Evolutionary conservation across 1,140 invertebrate genomes (phyloP).

Genomic region (Leptopilina clavipes): DNA sequence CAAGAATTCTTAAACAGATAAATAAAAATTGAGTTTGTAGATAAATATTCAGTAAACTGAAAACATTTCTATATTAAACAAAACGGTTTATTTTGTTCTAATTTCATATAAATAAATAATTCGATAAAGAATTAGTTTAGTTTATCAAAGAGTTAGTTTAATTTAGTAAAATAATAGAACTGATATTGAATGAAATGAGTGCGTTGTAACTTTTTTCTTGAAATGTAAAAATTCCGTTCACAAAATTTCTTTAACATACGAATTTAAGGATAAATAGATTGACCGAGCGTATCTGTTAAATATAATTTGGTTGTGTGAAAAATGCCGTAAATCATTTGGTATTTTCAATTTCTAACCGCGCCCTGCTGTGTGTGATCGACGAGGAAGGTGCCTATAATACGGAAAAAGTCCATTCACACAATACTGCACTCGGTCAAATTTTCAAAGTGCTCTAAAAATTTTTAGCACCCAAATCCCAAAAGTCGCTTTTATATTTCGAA

Average conservation of each 20-base stretch:
- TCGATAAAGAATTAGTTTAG: too few relatives aligned
- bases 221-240: neutral
- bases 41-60: too few relatives aligned
- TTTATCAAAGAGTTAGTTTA: too few relatives aligned
- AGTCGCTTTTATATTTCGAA: neutral
- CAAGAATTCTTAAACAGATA: too few relatives aligned
- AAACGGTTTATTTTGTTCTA: too few relatives aligned
- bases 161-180: too few relatives aligned
- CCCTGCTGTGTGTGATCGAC: conserved; percentile 4
- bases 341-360: conserved; percentile 8
- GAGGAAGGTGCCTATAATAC: neutral
- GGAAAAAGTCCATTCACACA: neutral
- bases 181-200: too few relatives aligned
- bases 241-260: neutral
- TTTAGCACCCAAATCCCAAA: neutral
- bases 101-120: too few relatives aligned
- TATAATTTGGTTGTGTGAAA: neutral
- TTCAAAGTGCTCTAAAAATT: conserved; percentile 10
- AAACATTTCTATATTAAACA: too few relatives aligned
- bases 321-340: conserved; percentile 12
- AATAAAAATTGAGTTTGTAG: too few relatives aligned
- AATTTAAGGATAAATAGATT: conserved; percentile 17
- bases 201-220: too few relatives aligned
- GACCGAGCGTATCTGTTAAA: neutral
- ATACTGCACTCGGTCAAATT: neutral